A percentile compares a stretch with the other conserved stretches of the same genome.
phyloP scores from a whole-genome alignment of 23 tunicate genomes.

The Pegea sp. region DNA sequence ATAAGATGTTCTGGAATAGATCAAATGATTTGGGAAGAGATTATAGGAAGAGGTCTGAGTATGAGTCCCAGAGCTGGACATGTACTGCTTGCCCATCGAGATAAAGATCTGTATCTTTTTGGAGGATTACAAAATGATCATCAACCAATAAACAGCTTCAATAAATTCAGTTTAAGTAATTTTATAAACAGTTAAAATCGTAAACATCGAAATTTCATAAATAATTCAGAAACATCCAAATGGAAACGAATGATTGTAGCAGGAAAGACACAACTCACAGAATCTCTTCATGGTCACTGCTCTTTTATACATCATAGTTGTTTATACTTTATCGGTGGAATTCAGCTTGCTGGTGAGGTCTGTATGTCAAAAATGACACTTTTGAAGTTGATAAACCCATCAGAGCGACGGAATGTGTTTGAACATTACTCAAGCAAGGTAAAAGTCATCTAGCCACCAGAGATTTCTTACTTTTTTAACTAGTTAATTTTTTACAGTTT shows the following conservation, averaged over 20 bases:
- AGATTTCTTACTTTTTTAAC: too few relatives aligned
- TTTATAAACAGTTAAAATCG: background rate
- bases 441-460: too few relatives aligned
- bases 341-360: constrained; percentile 9
- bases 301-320: constrained; percentile 40
- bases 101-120: constrained; percentile 58
- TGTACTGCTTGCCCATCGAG: constrained; percentile 51
- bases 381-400: constrained; percentile 46
- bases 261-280: constrained; percentile 20
- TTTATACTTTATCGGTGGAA: constrained; percentile 58
- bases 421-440: too few relatives aligned
- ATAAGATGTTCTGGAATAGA: constrained; percentile 2
- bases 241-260: constrained; percentile 58
- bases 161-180: background rate
- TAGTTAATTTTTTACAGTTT: too few relatives aligned
- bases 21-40: constrained; percentile 12
- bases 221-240: constrained; percentile 22
- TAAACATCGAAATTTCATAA: background rate
- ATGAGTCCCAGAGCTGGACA: constrained; percentile 32
- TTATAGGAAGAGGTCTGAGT: constrained; percentile 14
- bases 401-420: constrained; percentile 41
- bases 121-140: constrained; percentile 18
- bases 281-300: constrained; percentile 19
- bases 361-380: constrained; percentile 5
- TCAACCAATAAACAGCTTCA: background rate